These are phyloP conservation scores for Myotis lucifugus DNA, from an alignment of 2,113 vertebrate genomes.

Conservation along the genomic window DNA sequence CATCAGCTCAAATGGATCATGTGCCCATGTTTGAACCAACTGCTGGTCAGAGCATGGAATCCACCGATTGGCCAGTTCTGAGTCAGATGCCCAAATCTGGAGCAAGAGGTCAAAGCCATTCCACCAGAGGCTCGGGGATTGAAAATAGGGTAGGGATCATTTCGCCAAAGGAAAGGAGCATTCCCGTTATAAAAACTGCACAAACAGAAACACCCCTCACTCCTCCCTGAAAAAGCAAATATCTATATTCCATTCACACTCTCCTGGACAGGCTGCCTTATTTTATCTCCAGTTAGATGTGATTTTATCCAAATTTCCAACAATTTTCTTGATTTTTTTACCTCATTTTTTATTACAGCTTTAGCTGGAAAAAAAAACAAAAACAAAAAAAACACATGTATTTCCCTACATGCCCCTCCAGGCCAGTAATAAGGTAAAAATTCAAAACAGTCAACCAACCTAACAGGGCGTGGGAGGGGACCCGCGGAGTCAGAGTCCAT, in stretches of 20 bases:
- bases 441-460: not conserved
- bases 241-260: too few species aligned
- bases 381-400: too few species aligned
- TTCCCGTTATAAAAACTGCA: not conserved
- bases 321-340: not conserved
- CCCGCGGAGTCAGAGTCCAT: not conserved
- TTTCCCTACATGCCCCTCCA: not conserved
- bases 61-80: not conserved
- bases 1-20: not conserved
- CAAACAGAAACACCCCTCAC: not conserved
- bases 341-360: not conserved
- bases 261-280: not conserved
- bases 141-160: not conserved
- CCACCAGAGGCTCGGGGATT: not conserved
- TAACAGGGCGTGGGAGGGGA: not conserved
- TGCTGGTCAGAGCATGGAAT: not conserved
- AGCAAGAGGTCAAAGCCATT: not conserved
- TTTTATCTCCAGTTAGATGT: not conserved
- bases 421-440: not conserved
- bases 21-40: not conserved
- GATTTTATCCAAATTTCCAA: constrained; percentile 12
- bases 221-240: not conserved
- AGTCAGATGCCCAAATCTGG: not conserved
- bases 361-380: not conserved
- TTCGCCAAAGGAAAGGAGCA: not conserved